These are phyloP conservation scores for Eulacestoma nigropectus DNA, from an alignment of 2,113 vertebrate genomes.

Conservation along the genomic window DNA sequence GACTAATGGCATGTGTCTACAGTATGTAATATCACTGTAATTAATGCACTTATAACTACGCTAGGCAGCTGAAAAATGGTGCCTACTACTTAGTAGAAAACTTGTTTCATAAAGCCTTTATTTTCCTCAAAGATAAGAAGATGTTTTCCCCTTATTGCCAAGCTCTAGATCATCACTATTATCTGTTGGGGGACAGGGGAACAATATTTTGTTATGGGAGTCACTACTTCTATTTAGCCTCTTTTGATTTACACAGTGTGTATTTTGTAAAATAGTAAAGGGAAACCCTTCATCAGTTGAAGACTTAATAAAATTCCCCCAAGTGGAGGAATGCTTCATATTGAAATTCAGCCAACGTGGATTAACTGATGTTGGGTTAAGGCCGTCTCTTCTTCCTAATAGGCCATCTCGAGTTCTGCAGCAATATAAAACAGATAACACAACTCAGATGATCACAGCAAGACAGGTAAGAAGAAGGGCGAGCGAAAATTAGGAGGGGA, in stretches of 20 bases:
- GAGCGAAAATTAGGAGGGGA: not conserved
- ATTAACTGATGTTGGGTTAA: not conserved
- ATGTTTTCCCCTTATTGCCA: not conserved
- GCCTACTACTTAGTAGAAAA: not conserved
- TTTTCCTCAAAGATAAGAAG: not conserved
- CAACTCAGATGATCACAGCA: not conserved
- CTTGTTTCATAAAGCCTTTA: not conserved
- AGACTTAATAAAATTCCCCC: not conserved
- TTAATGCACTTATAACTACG: not conserved
- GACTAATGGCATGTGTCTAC: not conserved
- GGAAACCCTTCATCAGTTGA: not conserved
- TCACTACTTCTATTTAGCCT: not conserved
- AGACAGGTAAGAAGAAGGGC: not conserved
- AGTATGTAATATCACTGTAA: not conserved
- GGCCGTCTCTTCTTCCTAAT: not conserved
- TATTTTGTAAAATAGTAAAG: not conserved
- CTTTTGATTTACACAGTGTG: not conserved
- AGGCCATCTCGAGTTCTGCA: not conserved
- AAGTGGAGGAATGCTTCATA: not conserved
- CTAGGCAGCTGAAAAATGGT: not conserved
- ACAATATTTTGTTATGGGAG: not conserved
- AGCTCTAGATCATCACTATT: not conserved
- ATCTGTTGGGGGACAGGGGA: not conserved
- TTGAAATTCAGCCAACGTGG: not conserved
- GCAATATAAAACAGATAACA: not conserved